Evolutionary conservation across 1,140 invertebrate species (phyloP).

Genomic region (Papilio helenus): DNA sequence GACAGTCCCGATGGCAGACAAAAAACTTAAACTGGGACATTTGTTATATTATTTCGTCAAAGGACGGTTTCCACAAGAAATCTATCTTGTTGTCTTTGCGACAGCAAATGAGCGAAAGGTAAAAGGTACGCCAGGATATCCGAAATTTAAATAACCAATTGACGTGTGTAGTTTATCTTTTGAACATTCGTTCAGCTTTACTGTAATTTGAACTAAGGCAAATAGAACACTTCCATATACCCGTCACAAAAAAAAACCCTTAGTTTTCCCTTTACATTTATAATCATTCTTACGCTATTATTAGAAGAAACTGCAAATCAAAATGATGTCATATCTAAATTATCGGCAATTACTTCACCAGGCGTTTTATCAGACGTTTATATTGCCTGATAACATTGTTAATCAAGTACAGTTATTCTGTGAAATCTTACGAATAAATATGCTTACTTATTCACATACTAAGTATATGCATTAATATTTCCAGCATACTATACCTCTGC

Average conservation of each 20-base stretch:
- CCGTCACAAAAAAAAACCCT: neutral
- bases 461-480: neutral
- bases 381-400: neutral
- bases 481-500: neutral
- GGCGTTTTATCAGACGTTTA: neutral
- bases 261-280: neutral
- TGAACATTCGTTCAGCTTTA: neutral
- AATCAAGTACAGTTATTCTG: neutral
- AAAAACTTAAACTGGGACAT: conserved; percentile 52
- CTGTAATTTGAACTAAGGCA: neutral
- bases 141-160: neutral
- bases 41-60: conserved; percentile 15
- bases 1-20: conserved; percentile 51
- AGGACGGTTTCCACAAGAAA: neutral
- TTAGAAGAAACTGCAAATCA: neutral
- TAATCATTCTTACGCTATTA: neutral
- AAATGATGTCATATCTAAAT: neutral
- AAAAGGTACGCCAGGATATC: neutral
- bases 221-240: too few species aligned
- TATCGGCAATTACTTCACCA: neutral
- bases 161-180: too few species aligned
- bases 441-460: neutral
- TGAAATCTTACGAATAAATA: neutral
- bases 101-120: neutral
- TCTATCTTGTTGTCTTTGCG: neutral